Evolutionary conservation across 2,113 vertebrate species (phyloP), one percentile per base, ranked within the genome.

Genomic region (Proterorhinus semilunaris): DNA sequence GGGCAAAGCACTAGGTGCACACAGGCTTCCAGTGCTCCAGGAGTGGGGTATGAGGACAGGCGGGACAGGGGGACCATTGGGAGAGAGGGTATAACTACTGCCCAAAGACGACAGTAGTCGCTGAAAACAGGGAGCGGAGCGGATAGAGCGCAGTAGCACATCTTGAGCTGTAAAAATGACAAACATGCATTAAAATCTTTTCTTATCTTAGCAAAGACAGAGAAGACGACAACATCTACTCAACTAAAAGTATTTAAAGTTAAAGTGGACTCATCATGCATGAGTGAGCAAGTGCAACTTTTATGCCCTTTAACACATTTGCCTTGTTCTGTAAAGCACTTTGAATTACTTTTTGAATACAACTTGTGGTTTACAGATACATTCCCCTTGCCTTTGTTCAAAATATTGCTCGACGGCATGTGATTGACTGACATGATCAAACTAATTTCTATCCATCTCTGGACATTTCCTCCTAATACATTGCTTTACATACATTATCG

Each of bases 1-100:
- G 50, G 83, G 58, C 48, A 67, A 58, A 0, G 10, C 0, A 0
- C 49, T 5, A 10, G 76, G 8, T 0, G 57, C 10, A 11, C 44
- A 36, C 54, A 94, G 70, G 74, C 47, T 90, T 48, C 91, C 91
- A 0, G 88, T 91, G 81, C 93, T 94, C 88, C 85, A 85, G 16
- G 91, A 92, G 78, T 92, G 92, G 62, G 83, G 73, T 45, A 93
- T 78, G 6, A 83, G 17, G 44, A 76, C 46, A 48, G 76, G 48
- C 11, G 52, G 8, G 62, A 67, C 0, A 0, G 62, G 11, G 8
- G 5, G 68, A 44, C 49, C 0, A 7, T 61, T 2, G n/a, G 73
- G 50, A 17, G 64, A 36, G 51, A 21, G 3, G 16, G 21, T 1
- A 48, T 15, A 6, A 11, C 10, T 6, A 16, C 49, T 9, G 54